phyloP scores from a whole-genome alignment of 2,113 vertebrate species.

The Nycticorax nycticorax region DNA sequence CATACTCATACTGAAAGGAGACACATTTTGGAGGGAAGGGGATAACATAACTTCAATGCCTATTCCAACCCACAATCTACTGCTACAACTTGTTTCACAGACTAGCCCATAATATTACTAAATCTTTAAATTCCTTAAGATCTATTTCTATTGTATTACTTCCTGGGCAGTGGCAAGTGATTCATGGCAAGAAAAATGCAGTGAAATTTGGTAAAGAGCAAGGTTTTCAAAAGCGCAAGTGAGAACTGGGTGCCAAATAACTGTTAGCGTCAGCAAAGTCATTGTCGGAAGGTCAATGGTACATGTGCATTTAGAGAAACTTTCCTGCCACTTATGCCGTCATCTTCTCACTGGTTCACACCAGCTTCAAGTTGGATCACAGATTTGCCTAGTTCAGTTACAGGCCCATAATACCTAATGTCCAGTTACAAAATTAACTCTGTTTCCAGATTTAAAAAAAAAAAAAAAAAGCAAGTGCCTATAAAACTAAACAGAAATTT shows the following conservation, averaged over 20 bases:
- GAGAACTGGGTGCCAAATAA: neutral
- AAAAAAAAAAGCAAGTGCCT: neutral
- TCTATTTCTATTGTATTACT: neutral
- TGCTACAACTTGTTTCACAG: neutral
- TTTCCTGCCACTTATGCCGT: neutral
- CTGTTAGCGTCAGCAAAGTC: neutral
- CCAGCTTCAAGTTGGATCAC: neutral
- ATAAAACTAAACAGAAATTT: neutral
- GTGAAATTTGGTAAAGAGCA: neutral
- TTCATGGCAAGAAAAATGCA: neutral
- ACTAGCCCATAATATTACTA: neutral
- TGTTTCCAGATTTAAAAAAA: neutral
- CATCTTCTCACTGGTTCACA: neutral
- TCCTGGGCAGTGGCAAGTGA: neutral
- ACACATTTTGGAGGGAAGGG: neutral
- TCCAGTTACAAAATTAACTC: neutral
- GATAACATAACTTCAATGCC: rapidly evolving
- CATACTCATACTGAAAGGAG: neutral
- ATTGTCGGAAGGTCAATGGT: rapidly evolving
- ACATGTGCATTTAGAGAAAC: neutral
- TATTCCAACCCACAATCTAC: neutral
- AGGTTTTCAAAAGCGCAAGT: neutral
- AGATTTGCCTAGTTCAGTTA: neutral
- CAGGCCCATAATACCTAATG: neutral
- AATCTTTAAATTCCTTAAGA: neutral